Evolutionary conservation across 2,797 vertebrate species (phyloP), one percentile per base, ranked within the genome.

Genomic region (Capromys pilorides): DNA sequence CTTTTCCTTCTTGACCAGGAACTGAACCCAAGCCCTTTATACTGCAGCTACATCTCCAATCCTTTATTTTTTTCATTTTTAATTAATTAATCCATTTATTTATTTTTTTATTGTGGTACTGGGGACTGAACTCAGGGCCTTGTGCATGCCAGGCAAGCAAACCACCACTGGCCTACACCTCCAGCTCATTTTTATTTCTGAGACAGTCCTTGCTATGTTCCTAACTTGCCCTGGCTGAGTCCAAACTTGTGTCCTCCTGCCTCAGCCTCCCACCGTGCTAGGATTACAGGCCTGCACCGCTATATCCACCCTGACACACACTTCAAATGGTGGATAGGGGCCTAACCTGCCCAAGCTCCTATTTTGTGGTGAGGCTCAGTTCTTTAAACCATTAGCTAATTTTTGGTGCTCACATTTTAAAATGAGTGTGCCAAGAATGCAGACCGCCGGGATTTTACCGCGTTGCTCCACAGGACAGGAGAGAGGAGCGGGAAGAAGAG

Each of bases 371-470:
- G 26, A 69, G 36, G 66, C 36, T 10, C n/a, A 81, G 49, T 13
- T 87, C 39, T 85, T 93, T 31, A 45, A 61, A 10, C 19, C 18
- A 82, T 31, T 59, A 73, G 78, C 11, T 86, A 61, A 57, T 22
- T 96, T 86, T 73, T 31, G 57, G 64, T 64, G 2, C 73, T 67
- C 18, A n/a, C 61, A 67, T 81, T 95, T 83, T 85, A 93, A 93
- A 79, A 45, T 31, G 51, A 82, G 39, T n/a, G 5, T 10, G 36
- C 66, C 64, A 41, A n/a, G 14, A 45, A 51, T 12, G 33, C 4
- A 4, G 3, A 12, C 21, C 62, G 57, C 39, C 86, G 11, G 31
- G 59, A 31, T 79, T 89, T 84, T 45, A 86, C 6, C 49, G 28
- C 18, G 49, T 31, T 78, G 31, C 57, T 95, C n/a, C 45, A 87